These are phyloP conservation scores for Papilio helenus DNA, from an alignment of 1,140 invertebrate species.

Conservation along the genomic window DNA sequence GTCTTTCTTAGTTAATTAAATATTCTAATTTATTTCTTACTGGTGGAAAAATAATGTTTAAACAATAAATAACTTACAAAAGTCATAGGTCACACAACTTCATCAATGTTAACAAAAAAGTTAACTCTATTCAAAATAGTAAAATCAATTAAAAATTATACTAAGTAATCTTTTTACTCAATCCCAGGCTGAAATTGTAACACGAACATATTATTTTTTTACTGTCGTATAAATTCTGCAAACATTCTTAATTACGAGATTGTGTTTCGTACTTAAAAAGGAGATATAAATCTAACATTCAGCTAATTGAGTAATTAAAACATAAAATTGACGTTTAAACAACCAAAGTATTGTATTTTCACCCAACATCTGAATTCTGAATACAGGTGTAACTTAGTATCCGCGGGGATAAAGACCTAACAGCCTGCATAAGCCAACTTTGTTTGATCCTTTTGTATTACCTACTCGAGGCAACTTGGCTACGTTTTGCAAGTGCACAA, in stretches of 20 bases:
- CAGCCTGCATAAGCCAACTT: conserved; percentile 62
- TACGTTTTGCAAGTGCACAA: conserved; percentile 55
- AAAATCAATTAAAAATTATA: not conserved
- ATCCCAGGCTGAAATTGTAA: not conserved
- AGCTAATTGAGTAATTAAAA: not conserved
- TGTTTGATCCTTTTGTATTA: conserved; percentile 56
- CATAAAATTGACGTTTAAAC: not conserved
- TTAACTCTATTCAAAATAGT: not conserved
- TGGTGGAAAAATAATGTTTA: no score
- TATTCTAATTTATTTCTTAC: not conserved
- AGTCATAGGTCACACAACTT: no score
- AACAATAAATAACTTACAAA: no score
- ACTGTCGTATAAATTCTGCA: not conserved
- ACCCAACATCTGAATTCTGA: conserved; percentile 43
- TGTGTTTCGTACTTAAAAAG: not conserved
- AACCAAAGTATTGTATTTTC: conserved; percentile 54
- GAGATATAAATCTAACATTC: not conserved
- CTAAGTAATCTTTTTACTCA: not conserved
- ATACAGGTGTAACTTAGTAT: conserved; percentile 78
- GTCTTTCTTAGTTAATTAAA: not conserved
- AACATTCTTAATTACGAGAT: not conserved
- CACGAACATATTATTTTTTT: not conserved
- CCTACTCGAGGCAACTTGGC: conserved; percentile 39
- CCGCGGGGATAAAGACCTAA: conserved; percentile 68
- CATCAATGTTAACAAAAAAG: no score